Base-by-base conservation (phyloP, 2,888 invertebrate species). In the Euphydryas editha region DNA sequence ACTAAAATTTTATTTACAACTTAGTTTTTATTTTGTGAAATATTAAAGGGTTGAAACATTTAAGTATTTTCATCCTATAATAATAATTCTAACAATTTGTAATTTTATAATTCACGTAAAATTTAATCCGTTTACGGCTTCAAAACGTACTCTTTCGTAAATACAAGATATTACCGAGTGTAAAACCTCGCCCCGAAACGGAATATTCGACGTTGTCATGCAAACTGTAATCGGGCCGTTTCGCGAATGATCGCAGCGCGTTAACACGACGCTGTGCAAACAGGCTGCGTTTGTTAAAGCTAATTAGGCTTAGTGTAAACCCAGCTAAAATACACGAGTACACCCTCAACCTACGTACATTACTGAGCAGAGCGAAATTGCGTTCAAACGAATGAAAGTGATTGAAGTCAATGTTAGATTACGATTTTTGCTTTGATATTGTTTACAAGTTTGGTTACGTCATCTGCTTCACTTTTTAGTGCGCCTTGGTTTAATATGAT, bases 261-360 rank as follows among this genome's bases (percentile, higher is more conserved):
- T 81, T 80, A 81, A 77, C 77, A 77, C 78, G 78, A 72, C 77
- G 63, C 67, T 62, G 69, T 71, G 72, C 75, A 81, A 81, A 81
- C 83, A 80, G 75, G 76, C 71, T 69, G 74, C 79, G 80, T 82
- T 81, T 81, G 82, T 81, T 82, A 78, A 76, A 79, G 76, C 82
- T 86, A 85, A 87, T 87, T 87, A 84, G 81, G 75, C 76, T 60
- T 76, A 79, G 78, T 79, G 80, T 76, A 75, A 73, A 74, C 77
- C 64, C 64, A 64, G 73, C 71, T 75, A 71, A 75, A 78, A 70
- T 60, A 61, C 46, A 42, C 65, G 68, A 46, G 42, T 55, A 61
- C 36, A 37, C 44, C 18, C 47, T 57, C 24, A 39, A 24, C n/a
- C n/a, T n/a, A n/a, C 15, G 51, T 47, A 21, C 11, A 42, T 11